Conservation (phyloP, 2,888 invertebrate species). For the Cremastobaeus sp. region DNA sequence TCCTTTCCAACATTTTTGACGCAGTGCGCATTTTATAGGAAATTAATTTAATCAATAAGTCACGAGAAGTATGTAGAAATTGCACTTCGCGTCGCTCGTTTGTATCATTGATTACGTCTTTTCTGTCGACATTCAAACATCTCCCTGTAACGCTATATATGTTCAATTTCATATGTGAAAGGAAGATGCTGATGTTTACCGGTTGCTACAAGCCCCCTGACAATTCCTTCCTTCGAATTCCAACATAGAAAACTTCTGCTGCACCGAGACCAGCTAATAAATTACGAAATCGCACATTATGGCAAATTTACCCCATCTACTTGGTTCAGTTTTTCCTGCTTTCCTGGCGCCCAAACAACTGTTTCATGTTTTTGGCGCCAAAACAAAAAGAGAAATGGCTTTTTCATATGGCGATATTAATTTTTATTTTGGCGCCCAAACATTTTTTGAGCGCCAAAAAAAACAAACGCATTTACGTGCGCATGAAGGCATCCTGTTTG, state of each 20-base stretch:
- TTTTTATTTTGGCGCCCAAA: too few relatives aligned
- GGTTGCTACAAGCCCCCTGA: conserved; percentile 51
- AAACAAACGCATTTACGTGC: too few relatives aligned
- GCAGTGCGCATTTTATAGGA: conserved; percentile 32
- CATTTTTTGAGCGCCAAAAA: too few relatives aligned
- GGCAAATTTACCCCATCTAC: conserved; percentile 30
- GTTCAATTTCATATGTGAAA: conserved; percentile 62
- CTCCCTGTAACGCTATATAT: conserved; percentile 32
- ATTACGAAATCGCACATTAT: conserved; percentile 59
- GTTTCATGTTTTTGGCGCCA: too few relatives aligned
- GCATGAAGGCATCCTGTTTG: too few relatives aligned
- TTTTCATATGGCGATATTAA: too few relatives aligned
- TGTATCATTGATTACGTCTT: conserved; percentile 51
- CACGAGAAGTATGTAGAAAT: conserved; percentile 54
- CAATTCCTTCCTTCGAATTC: conserved; percentile 61
- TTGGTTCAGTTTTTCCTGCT: conserved; percentile 33
- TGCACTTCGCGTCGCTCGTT: conserved; percentile 47
- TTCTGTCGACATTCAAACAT: conserved; percentile 51
- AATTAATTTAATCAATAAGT: conserved; percentile 56
- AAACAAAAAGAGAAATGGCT: too few relatives aligned
- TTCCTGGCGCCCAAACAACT: too few relatives aligned
- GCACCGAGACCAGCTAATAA: conserved; percentile 53
- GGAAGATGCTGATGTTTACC: conserved; percentile 61
- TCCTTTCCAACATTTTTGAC: conserved; percentile 9
- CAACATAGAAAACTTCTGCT: conserved; percentile 56